Base-by-base conservation (phyloP, 1,140 invertebrate species). In the Acromyrmex charruanus region DNA sequence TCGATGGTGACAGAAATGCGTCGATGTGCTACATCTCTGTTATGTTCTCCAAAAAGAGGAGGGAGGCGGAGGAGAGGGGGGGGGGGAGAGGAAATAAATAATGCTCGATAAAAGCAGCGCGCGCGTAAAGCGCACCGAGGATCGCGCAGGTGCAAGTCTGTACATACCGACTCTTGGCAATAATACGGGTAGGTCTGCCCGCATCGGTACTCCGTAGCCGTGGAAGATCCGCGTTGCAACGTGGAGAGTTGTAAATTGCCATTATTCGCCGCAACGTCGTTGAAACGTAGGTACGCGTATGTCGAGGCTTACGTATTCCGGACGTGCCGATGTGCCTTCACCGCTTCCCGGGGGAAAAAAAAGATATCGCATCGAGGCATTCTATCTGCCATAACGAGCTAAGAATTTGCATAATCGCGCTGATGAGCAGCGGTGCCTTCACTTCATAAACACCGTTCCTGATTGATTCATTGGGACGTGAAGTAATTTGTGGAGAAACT, bases 101-200 rank as follows among this genome's bases (percentile, higher is more conserved):
- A 88, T 63, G 63, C 55, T 53, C 49, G 88, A 84, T 84, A 77
- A 61, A 88, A 80, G 72, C 61, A 58, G 21, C 44, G 72, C 86
- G 88, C 77, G 55, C 69, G 71, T 69, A 82, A 86, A 71, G 80
- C 81, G 87, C 69, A 74, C 65, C 68, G 81, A 88, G 72, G 59
- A 28, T 84, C 68, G 86, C 59, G 68, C 89, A 90, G 89, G 84
- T 88, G 87, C 86, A 59, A 44, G 31, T 53, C n/a, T 61, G 77
- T 18, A 6, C 39, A 9, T 44, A 21, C 66, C 51, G 21, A 68
- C 66, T 85, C 88, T 84, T 55, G 72, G 85, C 85, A 88, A 90
- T 88, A 88, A 90, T 90, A 90, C 89, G 89, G 89, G 89, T 86
- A 80, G 80, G 44, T 51, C 55, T 59, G 51, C 89, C 89, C 89